Evolutionary conservation across 2,797 vertebrate genomes (phyloP).

Genomic region (Saxicola maurus): DNA sequence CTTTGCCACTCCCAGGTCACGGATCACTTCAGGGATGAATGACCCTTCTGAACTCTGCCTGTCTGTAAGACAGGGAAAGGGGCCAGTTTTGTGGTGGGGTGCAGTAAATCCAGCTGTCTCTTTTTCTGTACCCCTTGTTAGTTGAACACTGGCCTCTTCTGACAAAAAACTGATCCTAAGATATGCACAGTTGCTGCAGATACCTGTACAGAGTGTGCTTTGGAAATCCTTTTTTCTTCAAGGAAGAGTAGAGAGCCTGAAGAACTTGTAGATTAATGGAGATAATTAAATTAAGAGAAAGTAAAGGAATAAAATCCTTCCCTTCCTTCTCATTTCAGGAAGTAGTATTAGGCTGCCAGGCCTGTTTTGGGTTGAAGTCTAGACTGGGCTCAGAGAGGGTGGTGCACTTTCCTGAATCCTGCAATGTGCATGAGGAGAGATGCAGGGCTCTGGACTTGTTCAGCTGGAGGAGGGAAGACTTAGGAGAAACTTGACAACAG

Average conservation of each 20-base stretch:
- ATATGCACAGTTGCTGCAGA: background rate
- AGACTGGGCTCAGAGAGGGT: background rate
- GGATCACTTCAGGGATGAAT: background rate
- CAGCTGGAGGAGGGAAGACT: background rate
- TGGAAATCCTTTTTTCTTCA: background rate
- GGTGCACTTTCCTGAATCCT: background rate
- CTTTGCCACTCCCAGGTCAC: background rate
- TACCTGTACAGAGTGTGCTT: background rate
- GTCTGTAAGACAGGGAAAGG: background rate
- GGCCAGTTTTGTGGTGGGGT: background rate
- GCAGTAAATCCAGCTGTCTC: background rate
- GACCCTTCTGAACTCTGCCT: background rate
- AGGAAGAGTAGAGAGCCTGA: background rate
- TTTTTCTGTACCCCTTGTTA: background rate
- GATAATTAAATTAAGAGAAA: background rate
- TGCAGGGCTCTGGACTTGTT: background rate
- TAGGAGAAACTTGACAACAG: background rate
- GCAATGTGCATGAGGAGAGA: rapidly evolving
- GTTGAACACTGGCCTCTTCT: background rate
- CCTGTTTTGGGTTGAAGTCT: background rate
- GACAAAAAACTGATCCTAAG: background rate
- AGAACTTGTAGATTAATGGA: background rate
- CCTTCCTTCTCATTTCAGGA: background rate
- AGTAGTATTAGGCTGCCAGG: background rate
- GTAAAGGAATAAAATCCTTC: background rate